A percentile compares a stretch with the other conserved stretches of the same genome.
These are phyloP conservation scores for Synanthedon formicaeformis DNA, from an alignment of 2,888 invertebrate species.

Conservation along the genomic window DNA sequence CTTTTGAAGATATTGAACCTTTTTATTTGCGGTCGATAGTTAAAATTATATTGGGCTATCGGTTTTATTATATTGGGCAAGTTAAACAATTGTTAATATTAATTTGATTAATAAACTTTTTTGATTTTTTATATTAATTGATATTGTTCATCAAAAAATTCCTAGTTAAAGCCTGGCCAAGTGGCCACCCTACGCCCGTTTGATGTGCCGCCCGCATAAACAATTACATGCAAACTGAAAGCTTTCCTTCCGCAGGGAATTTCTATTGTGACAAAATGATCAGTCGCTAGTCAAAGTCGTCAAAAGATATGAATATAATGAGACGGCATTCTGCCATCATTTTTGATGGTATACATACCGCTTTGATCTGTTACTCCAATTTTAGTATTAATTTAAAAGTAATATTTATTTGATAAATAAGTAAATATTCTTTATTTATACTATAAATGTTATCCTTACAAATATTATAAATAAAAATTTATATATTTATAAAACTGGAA, in stretches of 20 bases:
- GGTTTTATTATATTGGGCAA: neutral
- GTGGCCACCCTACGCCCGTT: slow-evolving; percentile 26
- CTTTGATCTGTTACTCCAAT: no score
- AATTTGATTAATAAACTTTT: no score
- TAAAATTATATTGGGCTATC: neutral
- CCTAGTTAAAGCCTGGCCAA: slow-evolving; percentile 3
- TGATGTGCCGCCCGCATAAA: slow-evolving; percentile 47
- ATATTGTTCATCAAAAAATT: neutral
- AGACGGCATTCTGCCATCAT: neutral
- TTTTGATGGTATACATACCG: no score
- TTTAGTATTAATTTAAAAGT: no score
- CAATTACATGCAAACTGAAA: slow-evolving; percentile 52
- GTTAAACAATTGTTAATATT: no score
- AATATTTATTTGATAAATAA: no score
- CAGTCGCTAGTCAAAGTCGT: slow-evolving; percentile 17
- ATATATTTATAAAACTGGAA: no score
- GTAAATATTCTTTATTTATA: no score
- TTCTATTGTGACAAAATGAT: slow-evolving; percentile 51
- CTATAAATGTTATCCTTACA: no score
- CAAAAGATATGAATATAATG: neutral
- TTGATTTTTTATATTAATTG: neutral
- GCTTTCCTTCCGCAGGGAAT: slow-evolving; percentile 46
- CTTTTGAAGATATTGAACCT: no score
- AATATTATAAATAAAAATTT: no score
- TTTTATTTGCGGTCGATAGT: neutral